Conservation (phyloP, 2,797 vertebrate species). For the Thaleichthys pacificus region DNA sequence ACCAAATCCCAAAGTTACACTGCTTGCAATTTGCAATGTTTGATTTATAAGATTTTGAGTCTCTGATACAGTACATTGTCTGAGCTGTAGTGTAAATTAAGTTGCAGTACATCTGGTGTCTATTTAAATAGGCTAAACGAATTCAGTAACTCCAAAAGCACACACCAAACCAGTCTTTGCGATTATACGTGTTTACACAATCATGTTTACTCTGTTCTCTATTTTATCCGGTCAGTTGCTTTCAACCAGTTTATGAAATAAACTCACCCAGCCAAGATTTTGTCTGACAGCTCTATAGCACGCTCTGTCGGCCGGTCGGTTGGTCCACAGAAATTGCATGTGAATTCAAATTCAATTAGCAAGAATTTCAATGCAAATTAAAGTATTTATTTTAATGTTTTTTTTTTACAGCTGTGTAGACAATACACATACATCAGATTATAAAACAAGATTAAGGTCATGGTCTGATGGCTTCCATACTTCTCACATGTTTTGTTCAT, state of each 20-base stretch:
- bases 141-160: slow-evolving; percentile 55
- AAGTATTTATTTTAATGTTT: too few species aligned
- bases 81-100: slow-evolving; percentile 10
- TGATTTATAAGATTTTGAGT: slow-evolving; percentile 57
- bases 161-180: slow-evolving; percentile 69
- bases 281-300: too few species aligned
- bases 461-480: too few species aligned
- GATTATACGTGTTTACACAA: slow-evolving; percentile 45
- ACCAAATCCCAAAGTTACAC: slow-evolving; percentile 2
- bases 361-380: too few species aligned
- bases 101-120: slow-evolving; percentile 16
- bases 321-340: too few species aligned
- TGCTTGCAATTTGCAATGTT: slow-evolving; percentile 32
- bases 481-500: too few species aligned
- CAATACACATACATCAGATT: too few species aligned
- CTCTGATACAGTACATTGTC: background rate
- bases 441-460: too few species aligned
- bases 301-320: too few species aligned
- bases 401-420: too few species aligned
- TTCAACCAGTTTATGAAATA: background rate
- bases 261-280: too few species aligned
- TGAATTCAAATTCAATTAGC: too few species aligned
- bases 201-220: slow-evolving; percentile 24
- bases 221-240: background rate
- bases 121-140: slow-evolving; percentile 26